Conservation (phyloP, 1,140 invertebrate genomes). For the Ips nitidus region DNA sequence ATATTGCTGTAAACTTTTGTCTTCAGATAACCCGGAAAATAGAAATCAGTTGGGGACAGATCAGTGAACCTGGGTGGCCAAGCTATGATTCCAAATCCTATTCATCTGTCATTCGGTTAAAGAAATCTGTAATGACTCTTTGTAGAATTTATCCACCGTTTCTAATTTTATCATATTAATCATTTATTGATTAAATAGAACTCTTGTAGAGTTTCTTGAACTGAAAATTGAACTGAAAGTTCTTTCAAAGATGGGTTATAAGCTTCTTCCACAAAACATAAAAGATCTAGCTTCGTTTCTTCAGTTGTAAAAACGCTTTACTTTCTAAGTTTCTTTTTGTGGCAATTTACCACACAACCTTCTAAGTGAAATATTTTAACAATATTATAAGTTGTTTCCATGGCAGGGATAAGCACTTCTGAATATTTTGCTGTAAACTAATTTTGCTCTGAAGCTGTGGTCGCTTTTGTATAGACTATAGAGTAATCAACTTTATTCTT, state of each 20-base stretch:
- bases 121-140: background rate
- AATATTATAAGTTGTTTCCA: background rate
- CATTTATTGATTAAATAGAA: constrained; percentile 2
- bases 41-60: background rate
- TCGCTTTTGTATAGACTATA: background rate
- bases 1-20: constrained; percentile 2
- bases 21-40: background rate
- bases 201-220: background rate
- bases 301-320: background rate
- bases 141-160: background rate
- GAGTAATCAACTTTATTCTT: background rate
- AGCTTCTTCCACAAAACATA: constrained; percentile 5
- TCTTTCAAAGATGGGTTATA: background rate
- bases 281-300: constrained; percentile 6
- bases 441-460: background rate
- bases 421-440: background rate
- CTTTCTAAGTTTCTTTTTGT: constrained; percentile 2
- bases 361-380: background rate
- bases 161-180: background rate
- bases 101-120: background rate
- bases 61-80: background rate
- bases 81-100: background rate
- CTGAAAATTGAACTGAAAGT: background rate
- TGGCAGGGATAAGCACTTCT: background rate
- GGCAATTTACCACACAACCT: constrained; percentile 3